These are phyloP conservation scores for Achroia grisella DNA, from an alignment of 1,140 invertebrate genomes.

Conservation along the genomic window DNA sequence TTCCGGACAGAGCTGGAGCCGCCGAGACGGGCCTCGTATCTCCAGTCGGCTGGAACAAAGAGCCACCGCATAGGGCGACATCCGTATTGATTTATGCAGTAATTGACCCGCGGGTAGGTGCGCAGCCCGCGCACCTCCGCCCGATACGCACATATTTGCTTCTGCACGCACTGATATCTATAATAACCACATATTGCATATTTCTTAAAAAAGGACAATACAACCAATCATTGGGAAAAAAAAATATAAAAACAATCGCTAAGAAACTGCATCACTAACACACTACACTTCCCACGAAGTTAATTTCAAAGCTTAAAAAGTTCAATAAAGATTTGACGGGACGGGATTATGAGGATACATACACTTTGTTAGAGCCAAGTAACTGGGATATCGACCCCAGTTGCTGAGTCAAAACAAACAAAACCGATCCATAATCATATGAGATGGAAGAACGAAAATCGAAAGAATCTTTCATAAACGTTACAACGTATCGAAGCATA, in stretches of 20 bases:
- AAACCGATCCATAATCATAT: slow-evolving; percentile 16
- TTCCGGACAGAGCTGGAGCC: slow-evolving; percentile 65
- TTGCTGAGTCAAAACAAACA: slow-evolving; percentile 7
- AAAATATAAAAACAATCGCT: no score
- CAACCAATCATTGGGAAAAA: no score
- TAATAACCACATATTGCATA: slow-evolving; percentile 35
- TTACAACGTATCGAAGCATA: slow-evolving; percentile 16
- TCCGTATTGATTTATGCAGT: slow-evolving; percentile 71
- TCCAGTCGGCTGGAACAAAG: slow-evolving; percentile 67
- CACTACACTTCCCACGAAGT: no score
- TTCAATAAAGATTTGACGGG: background rate
- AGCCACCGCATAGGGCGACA: slow-evolving; percentile 62
- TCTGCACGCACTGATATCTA: slow-evolving; percentile 40
- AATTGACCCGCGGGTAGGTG: slow-evolving; percentile 66
- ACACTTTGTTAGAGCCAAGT: background rate
- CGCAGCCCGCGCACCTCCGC: slow-evolving; percentile 52
- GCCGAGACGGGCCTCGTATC: slow-evolving; percentile 65
- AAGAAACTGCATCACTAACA: no score
- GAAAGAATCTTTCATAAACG: slow-evolving; percentile 11
- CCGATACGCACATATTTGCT: slow-evolving; percentile 48
- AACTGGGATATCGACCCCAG: background rate
- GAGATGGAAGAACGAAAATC: slow-evolving; percentile 13
- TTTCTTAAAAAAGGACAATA: background rate
- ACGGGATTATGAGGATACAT: background rate
- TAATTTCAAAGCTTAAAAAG: background rate